Conservation (phyloP, 2,797 vertebrate species). For the Pseudochaenichthys georgianus region DNA sequence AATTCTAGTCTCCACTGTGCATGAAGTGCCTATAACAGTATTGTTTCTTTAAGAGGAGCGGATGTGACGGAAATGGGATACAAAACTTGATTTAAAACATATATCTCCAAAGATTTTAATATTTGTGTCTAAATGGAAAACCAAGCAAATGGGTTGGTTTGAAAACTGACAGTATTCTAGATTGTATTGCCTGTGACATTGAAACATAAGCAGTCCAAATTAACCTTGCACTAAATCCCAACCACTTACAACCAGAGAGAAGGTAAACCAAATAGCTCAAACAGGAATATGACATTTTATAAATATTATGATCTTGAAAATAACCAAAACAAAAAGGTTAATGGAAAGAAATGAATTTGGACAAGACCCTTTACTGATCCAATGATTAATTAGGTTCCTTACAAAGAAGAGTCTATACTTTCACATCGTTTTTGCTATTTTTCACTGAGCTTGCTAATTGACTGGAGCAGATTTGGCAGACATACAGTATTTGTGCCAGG, state of each 20-base stretch:
- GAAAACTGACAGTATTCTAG: neutral
- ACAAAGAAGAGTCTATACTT: conserved; percentile 23
- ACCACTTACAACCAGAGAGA: no score
- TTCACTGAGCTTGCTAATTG: conserved; percentile 17
- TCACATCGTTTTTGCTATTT: neutral
- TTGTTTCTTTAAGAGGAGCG: neutral
- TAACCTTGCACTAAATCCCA: no score
- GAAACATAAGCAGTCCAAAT: neutral
- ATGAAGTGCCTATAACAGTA: neutral
- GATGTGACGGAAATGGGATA: no score
- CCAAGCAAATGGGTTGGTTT: neutral
- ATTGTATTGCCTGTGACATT: neutral
- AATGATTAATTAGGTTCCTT: neutral
- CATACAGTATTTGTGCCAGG: conserved; percentile 27
- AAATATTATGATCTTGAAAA: no score
- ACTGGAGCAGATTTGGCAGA: conserved; percentile 44
- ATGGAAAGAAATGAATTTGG: neutral
- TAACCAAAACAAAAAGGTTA: neutral
- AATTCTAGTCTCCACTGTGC: neutral
- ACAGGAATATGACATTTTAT: no score
- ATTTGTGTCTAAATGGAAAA: neutral
- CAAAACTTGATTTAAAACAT: neutral
- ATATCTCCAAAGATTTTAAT: neutral
- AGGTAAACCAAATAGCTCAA: no score
- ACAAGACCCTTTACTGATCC: neutral